Conservation (phyloP, 2,113 vertebrate genomes). For the Collichthys lucidus region DNA sequence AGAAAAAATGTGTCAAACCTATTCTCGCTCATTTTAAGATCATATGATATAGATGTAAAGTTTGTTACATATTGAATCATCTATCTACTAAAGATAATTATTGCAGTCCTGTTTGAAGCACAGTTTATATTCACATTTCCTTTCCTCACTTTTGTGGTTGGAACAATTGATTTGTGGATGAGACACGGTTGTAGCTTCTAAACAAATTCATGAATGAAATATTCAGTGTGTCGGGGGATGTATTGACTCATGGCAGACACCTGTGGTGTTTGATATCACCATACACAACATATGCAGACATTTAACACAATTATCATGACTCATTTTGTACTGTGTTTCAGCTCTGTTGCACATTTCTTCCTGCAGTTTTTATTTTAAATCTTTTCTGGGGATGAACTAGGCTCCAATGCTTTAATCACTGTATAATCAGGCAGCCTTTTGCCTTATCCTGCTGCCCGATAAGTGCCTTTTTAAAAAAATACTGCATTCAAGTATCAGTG, state of each 20-base stretch:
- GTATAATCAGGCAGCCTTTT: neutral
- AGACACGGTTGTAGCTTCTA: constrained; percentile 27
- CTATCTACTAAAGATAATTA: constrained; percentile 32
- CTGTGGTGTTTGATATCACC: constrained; percentile 33
- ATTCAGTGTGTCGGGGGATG: constrained; percentile 28
- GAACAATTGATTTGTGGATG: constrained; percentile 44
- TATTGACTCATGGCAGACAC: constrained; percentile 31
- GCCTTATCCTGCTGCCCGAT: constrained; percentile 1
- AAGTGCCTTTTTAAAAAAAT: constrained; percentile 60
- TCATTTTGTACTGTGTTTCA: constrained; percentile 32
- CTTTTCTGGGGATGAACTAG: constrained; percentile 12
- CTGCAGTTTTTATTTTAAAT: constrained; percentile 4
- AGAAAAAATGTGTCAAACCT: constrained; percentile 29
- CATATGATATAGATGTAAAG: constrained; percentile 52
- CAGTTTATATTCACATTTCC: neutral
- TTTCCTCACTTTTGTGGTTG: constrained; percentile 40
- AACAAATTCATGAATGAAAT: constrained; percentile 44
- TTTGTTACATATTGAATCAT: constrained; percentile 40
- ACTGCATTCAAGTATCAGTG: constrained; percentile 30
- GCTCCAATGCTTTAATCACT: constrained; percentile 29
- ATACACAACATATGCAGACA: constrained; percentile 40
- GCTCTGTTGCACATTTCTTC: constrained; percentile 5
- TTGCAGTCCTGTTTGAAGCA: constrained; percentile 30
- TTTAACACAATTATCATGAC: constrained; percentile 24
- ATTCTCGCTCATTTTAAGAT: constrained; percentile 17